A percentile compares a stretch with the other conserved stretches of the same genome.
phyloP scores from a whole-genome alignment of 2,888 invertebrate genomes.

The Oligia strigilis region DNA sequence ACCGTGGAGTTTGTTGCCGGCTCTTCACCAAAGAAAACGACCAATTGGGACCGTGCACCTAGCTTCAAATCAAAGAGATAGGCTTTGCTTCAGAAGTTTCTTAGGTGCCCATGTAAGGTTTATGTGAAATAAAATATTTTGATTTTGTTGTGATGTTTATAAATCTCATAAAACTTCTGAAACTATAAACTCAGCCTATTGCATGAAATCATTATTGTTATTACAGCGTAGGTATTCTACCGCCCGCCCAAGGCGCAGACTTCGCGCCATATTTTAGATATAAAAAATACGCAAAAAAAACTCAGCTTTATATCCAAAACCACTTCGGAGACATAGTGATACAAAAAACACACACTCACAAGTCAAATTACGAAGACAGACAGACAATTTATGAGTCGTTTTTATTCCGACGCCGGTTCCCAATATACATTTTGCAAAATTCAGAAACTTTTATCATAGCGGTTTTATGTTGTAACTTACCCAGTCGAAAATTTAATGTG shows the following conservation, averaged over 20 bases:
- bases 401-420: constrained; percentile 40
- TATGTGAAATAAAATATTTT: no score
- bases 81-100: no score
- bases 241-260: background rate
- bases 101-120: no score
- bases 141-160: no score
- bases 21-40: no score
- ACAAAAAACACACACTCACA: constrained; percentile 26
- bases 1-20: no score
- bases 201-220: background rate
- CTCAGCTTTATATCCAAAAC: background rate
- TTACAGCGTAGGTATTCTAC: background rate
- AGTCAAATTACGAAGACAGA: constrained; percentile 28
- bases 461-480: background rate
- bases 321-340: constrained; percentile 11
- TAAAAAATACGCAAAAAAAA: constrained; percentile 8
- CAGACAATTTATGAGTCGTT: constrained; percentile 35
- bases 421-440: constrained; percentile 52
- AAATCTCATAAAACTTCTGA: no score
- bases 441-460: constrained; percentile 23
- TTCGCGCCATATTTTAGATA: background rate
- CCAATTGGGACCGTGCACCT: no score
- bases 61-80: no score
- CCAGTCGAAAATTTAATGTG: background rate
- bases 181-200: background rate